Conservation (phyloP, 2,888 invertebrate genomes). For the Cantharis rufa region DNA sequence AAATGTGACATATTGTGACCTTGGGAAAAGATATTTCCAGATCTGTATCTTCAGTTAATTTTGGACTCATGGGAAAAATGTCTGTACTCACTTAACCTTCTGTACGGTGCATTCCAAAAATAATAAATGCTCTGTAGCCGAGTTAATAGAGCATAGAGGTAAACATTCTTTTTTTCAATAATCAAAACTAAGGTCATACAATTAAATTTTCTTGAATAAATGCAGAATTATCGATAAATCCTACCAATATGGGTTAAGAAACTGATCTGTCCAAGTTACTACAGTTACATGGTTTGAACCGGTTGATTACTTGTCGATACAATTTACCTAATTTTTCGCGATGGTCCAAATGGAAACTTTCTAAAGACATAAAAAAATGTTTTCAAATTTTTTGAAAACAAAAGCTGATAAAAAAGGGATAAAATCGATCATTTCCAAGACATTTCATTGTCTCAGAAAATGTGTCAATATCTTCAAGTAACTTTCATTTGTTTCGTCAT, state of each 20-base stretch:
- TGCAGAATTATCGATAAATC: not conserved
- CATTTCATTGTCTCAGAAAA: not conserved
- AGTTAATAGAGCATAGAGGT: not conserved
- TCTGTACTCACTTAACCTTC: not conserved
- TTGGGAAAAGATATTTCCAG: no score
- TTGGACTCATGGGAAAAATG: no score
- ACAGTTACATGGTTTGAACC: not conserved
- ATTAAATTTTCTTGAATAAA: not conserved
- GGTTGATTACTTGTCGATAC: not conserved
- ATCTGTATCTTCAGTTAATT: no score
- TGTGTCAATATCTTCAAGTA: not conserved
- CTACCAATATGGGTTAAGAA: not conserved
- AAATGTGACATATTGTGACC: no score
- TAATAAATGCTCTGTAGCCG: not conserved
- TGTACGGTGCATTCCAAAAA: not conserved
- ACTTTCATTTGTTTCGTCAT: not conserved
- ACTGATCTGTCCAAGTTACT: not conserved
- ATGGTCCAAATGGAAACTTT: constrained; percentile 10
- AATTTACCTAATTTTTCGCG: constrained; percentile 16
- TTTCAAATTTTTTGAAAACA: not conserved
- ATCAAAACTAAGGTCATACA: not conserved
- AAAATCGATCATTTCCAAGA: not conserved
- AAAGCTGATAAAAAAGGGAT: not conserved
- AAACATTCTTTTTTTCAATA: not conserved
- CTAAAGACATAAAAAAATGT: constrained; percentile 6